Percentiles rank a stretch among this genome's conserved stretches.
Conservation (phyloP, 30 jellyfish, hydroid and myxozoan genomes). For the Haliclystus octoradiatus region DNA sequence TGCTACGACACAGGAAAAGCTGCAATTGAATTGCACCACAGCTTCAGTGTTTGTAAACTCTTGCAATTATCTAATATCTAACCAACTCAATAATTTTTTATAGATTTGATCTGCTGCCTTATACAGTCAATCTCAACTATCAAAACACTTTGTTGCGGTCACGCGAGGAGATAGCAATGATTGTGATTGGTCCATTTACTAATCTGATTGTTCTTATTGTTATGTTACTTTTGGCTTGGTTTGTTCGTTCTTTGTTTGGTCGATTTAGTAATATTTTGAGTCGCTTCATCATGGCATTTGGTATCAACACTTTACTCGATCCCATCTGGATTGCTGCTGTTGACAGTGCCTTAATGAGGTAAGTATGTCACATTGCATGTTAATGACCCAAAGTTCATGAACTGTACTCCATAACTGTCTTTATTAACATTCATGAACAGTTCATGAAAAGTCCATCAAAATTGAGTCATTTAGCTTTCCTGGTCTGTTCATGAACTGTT, state of each 20-base stretch:
- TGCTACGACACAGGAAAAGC: too few relatives aligned
- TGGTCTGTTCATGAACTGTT: too few relatives aligned
- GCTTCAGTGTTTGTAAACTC: too few relatives aligned
- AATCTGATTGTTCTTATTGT: conserved; percentile 35
- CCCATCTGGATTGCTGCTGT: conserved; percentile 78
- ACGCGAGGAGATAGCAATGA: conserved; percentile 74
- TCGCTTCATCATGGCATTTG: conserved; percentile 75
- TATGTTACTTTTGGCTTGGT: conserved; percentile 44
- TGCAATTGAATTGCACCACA: too few relatives aligned
- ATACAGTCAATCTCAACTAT: conserved; percentile 71
- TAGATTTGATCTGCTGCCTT: conserved; percentile 77
- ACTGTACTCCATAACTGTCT: too few relatives aligned
- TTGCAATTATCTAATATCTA: too few relatives aligned
- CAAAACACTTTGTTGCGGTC: conserved; percentile 81
- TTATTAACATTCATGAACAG: too few relatives aligned
- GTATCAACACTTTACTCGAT: conserved; percentile 73
- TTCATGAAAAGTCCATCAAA: too few relatives aligned
- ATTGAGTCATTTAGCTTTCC: too few relatives aligned
- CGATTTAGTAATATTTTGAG: conserved; percentile 63
- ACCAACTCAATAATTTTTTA: too few relatives aligned
- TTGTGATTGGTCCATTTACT: conserved; percentile 86
- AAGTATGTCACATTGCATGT: conserved; percentile 2
- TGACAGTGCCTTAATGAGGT: conserved; percentile 77
- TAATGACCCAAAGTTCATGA: too few relatives aligned
- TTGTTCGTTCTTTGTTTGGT: conserved; percentile 63